These are phyloP conservation scores for Gadus chalcogrammus DNA, from an alignment of 2,113 vertebrate species.

Conservation along the genomic window DNA sequence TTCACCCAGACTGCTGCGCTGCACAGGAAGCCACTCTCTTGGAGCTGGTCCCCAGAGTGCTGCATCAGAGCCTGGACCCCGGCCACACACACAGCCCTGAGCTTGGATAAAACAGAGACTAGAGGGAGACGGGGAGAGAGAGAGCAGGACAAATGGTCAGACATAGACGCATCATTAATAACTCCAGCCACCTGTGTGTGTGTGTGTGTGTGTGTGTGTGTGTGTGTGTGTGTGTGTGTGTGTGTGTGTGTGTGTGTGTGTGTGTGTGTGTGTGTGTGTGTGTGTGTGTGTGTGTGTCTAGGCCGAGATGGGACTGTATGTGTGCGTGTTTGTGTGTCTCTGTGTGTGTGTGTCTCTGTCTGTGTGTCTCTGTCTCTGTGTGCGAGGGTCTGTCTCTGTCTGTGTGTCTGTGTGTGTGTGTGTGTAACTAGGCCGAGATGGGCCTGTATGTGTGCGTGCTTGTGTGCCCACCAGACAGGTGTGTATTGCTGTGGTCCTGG, in stretches of 20 bases:
- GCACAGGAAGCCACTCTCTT: constrained; percentile 78
- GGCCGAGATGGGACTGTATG: too few species aligned
- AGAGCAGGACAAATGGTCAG: not conserved
- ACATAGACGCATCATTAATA: not conserved
- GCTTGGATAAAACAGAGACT: constrained; percentile 84
- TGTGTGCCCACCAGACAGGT: constrained; percentile 76
- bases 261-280: too few species aligned
- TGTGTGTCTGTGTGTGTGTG: too few species aligned
- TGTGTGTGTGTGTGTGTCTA: too few species aligned
- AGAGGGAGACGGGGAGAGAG: constrained; percentile 9
- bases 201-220: not conserved
- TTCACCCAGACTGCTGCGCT: constrained; percentile 85
- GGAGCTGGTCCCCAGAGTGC: constrained; percentile 63
- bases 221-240: not conserved
- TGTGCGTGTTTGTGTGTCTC: too few species aligned
- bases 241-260: too few species aligned
- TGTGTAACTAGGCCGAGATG: too few species aligned
- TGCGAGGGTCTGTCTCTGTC: too few species aligned
- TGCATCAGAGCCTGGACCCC: constrained; percentile 81
- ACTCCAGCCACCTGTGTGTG: not conserved
- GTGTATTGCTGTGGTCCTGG: constrained; percentile 78
- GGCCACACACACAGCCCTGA: constrained; percentile 80
- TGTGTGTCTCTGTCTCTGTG: too few species aligned
- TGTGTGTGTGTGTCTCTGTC: too few species aligned
- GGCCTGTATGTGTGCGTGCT: not conserved